phyloP scores from a whole-genome alignment of 1,140 invertebrate genomes.

The Cepaea nemoralis region DNA sequence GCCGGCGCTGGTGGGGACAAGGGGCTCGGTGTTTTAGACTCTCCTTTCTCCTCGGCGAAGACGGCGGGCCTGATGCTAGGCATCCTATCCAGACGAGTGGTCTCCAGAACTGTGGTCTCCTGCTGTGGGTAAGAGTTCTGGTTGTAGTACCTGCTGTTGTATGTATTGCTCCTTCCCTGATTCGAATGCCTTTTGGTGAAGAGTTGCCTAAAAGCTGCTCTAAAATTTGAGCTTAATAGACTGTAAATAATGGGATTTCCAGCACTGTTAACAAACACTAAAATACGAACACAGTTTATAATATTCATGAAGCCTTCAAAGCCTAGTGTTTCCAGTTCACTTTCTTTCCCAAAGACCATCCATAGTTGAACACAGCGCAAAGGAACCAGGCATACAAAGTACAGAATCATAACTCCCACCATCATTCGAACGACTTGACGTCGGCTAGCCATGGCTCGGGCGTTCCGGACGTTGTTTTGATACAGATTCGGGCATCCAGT shows the following conservation, averaged over 20 bases:
- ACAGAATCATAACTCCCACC: slow-evolving; percentile 88
- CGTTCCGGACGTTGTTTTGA: slow-evolving; percentile 5
- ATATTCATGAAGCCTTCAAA: slow-evolving; percentile 86
- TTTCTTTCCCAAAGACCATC: slow-evolving; percentile 76
- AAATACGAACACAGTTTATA: slow-evolving; percentile 81
- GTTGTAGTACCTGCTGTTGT: no score
- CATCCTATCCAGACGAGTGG: background rate
- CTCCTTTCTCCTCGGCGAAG: background rate
- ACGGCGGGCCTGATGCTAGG: background rate
- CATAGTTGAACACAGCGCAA: slow-evolving; percentile 84
- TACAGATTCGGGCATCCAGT: background rate
- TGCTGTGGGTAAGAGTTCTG: background rate
- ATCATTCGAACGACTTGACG: slow-evolving; percentile 86
- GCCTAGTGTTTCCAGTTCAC: slow-evolving; percentile 79
- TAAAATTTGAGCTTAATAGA: slow-evolving; percentile 64
- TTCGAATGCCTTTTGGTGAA: background rate
- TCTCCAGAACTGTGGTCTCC: background rate
- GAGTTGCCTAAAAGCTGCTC: slow-evolving; percentile 51
- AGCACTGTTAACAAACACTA: slow-evolving; percentile 65
- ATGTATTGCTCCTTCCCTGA: background rate
- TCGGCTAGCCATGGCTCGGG: slow-evolving; percentile 22
- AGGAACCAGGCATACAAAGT: slow-evolving; percentile 90
- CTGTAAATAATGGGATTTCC: slow-evolving; percentile 68
- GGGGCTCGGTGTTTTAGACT: background rate
- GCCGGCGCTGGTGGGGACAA: background rate